A percentile compares a stretch with the other conserved stretches of the same genome.
Conservation (phyloP, 2,888 invertebrate species). For the Oligia fasciuncula region DNA sequence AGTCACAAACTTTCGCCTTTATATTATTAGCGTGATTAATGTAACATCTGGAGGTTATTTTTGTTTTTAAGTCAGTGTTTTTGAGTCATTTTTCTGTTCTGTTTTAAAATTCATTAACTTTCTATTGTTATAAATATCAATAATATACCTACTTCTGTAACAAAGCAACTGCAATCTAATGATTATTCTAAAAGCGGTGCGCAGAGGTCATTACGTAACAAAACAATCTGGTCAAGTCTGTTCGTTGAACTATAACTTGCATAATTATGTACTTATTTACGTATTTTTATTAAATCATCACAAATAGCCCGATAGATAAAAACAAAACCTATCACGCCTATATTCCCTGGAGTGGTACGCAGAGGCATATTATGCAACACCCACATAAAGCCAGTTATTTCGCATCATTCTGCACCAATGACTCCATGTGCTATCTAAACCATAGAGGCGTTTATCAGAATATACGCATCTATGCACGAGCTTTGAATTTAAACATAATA, state of each 20-base stretch:
- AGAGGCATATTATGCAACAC: not conserved
- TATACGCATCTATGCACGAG: too few relatives aligned
- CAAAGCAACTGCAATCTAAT: conserved; percentile 36
- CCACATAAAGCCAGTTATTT: too few relatives aligned
- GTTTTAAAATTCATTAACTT: too few relatives aligned
- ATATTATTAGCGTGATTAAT: too few relatives aligned
- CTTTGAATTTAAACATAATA: too few relatives aligned
- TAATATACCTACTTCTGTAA: conserved; percentile 10
- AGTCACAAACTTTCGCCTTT: too few relatives aligned
- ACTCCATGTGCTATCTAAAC: too few relatives aligned
- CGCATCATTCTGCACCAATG: too few relatives aligned
- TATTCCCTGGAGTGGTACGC: not conserved
- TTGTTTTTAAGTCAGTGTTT: too few relatives aligned
- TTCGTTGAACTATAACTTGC: conserved; percentile 56
- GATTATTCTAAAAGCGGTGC: conserved; percentile 53
- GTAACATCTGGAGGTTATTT: too few relatives aligned
- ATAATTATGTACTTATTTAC: conserved; percentile 36
- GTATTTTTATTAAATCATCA: conserved; percentile 21
- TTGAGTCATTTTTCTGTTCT: too few relatives aligned
- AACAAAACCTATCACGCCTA: not conserved
- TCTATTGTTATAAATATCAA: not conserved
- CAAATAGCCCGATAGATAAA: conserved; percentile 10
- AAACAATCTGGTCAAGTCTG: conserved; percentile 66
- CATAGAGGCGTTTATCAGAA: too few relatives aligned
- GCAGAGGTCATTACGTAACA: conserved; percentile 45